Evolutionary conservation across 1,140 invertebrate species (phyloP).

Genomic region (Drosophila sproati): DNA sequence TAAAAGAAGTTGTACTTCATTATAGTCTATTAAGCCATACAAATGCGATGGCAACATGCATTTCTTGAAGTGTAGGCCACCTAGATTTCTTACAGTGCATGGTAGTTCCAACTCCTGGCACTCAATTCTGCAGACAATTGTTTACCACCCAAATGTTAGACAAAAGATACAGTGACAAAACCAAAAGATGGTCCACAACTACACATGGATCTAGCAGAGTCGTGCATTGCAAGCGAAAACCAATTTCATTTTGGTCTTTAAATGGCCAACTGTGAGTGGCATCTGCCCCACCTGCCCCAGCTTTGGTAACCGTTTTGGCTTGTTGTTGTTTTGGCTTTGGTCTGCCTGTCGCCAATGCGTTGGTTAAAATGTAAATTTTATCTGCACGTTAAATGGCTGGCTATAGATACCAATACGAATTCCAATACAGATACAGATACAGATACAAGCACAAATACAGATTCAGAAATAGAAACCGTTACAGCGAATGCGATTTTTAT

Average conservation of each 20-base stretch:
- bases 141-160: conserved; percentile 9
- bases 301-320: not conserved
- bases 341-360: conserved; percentile 13
- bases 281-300: not conserved
- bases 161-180: conserved; percentile 12
- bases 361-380: conserved; percentile 71
- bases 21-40: too few species aligned
- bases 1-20: too few species aligned
- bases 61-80: too few species aligned
- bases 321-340: conserved; percentile 26
- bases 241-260: conserved; percentile 35
- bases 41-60: too few species aligned
- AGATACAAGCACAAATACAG: not conserved
- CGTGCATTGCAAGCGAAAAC: conserved; percentile 19
- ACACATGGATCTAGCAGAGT: not conserved
- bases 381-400: conserved; percentile 64
- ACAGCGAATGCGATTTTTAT: conserved; percentile 60
- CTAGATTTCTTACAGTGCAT: not conserved
- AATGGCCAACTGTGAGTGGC: conserved; percentile 21
- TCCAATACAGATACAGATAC: conserved; percentile 21
- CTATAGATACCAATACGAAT: conserved; percentile 37
- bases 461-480: conserved; percentile 30
- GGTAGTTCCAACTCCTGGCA: not conserved
- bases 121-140: not conserved
- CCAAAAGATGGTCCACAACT: conserved; percentile 15